Evolutionary conservation across 2,113 vertebrate species (phyloP).

Genomic region (Rhodinocichla rosea): DNA sequence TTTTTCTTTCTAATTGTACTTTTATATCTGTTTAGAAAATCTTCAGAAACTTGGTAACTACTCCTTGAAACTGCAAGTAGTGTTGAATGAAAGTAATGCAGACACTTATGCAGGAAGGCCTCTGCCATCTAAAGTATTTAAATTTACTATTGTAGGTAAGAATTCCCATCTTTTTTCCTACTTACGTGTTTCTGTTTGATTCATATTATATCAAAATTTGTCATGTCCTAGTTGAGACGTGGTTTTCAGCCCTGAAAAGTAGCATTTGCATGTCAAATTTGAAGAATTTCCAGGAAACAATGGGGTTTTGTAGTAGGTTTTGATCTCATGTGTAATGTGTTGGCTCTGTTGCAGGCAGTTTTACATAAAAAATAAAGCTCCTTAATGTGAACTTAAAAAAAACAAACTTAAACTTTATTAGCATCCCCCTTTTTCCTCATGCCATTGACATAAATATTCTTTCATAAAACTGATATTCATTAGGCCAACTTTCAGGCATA

Average conservation of each 20-base stretch:
- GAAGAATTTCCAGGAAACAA: not conserved
- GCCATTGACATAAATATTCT: not conserved
- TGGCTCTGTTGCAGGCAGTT: not conserved
- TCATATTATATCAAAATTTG: not conserved
- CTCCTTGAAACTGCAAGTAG: conserved; percentile 81
- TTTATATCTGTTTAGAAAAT: conserved; percentile 74
- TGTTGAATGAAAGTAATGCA: conserved; percentile 78
- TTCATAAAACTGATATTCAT: not conserved
- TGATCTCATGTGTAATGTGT: not conserved
- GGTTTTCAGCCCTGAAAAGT: not conserved
- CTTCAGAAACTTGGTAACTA: conserved; percentile 83
- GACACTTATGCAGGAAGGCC: conserved; percentile 74
- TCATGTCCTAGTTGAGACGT: not conserved
- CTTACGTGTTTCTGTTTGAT: not conserved
- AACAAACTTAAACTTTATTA: not conserved
- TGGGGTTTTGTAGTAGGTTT: not conserved
- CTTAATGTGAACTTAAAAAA: not conserved
- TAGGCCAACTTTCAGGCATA: not conserved
- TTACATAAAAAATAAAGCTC: not conserved
- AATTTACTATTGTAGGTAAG: conserved; percentile 88
- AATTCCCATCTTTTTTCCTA: not conserved
- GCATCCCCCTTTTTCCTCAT: not conserved
- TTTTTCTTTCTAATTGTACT: conserved; percentile 24
- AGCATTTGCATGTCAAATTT: not conserved
- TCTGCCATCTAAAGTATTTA: conserved; percentile 80